These are phyloP conservation scores for Dendrolimus punctatus DNA, from an alignment of 1,140 invertebrate genomes.

Conservation along the genomic window DNA sequence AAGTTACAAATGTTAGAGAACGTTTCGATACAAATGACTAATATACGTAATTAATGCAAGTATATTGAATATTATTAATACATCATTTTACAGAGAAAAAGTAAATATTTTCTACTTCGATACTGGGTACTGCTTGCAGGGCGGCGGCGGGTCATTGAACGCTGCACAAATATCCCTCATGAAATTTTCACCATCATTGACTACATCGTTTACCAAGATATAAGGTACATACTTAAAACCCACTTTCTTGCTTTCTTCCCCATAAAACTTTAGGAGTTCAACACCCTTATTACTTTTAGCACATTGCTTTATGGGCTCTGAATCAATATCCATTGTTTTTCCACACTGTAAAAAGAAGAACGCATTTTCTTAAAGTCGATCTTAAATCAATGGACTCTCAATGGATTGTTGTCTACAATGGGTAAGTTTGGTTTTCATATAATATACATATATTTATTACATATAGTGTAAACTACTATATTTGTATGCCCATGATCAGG, in stretches of 20 bases:
- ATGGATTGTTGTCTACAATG: too few species aligned
- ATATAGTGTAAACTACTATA: too few species aligned
- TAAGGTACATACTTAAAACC: constrained; percentile 36
- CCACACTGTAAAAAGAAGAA: constrained; percentile 38
- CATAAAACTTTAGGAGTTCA: constrained; percentile 38
- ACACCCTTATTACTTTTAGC: constrained; percentile 34
- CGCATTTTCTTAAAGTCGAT: not conserved
- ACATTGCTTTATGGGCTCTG: constrained; percentile 35
- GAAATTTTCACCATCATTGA: constrained; percentile 20
- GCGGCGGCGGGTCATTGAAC: constrained; percentile 25
- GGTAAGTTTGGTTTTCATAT: too few species aligned
- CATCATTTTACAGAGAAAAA: too few species aligned
- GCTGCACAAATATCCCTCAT: constrained; percentile 31
- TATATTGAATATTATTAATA: too few species aligned
- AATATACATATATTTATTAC: too few species aligned
- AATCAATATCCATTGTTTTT: constrained; percentile 22
- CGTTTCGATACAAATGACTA: too few species aligned
- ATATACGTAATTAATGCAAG: too few species aligned
- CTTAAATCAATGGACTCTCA: not conserved
- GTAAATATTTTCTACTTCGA: too few species aligned
- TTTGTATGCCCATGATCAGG: too few species aligned
- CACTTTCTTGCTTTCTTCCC: constrained; percentile 33
- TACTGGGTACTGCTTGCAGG: constrained; percentile 8
- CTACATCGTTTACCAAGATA: constrained; percentile 34
- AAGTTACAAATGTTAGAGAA: too few species aligned